These are phyloP conservation scores for Pionites leucogaster DNA, from an alignment of 2,113 vertebrate genomes.

Conservation along the genomic window DNA sequence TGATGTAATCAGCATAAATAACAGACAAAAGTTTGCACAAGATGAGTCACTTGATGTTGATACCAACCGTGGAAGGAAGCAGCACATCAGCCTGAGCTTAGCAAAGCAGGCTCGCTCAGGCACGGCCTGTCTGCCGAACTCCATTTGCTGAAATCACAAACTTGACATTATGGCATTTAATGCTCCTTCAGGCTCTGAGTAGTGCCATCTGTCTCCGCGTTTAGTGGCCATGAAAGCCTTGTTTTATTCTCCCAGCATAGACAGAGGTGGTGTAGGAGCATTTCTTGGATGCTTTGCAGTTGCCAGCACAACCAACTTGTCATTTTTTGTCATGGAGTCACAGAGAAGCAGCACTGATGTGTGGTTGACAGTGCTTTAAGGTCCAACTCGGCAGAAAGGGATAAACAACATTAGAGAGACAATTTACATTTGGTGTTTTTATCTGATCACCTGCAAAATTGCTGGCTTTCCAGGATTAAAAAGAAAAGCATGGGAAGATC, in stretches of 20 bases:
- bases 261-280: not conserved
- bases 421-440: not conserved
- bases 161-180: not conserved
- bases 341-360: not conserved
- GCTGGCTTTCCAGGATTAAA: not conserved
- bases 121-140: not conserved
- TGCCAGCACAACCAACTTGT: not conserved
- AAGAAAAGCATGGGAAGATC: not conserved
- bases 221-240: not conserved
- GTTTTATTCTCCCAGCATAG: not conserved
- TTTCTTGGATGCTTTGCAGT: not conserved
- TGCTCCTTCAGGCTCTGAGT: not conserved
- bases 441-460: not conserved
- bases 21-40: not conserved
- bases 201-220: not conserved
- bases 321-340: not conserved
- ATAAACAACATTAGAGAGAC: not conserved
- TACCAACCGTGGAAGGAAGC: not conserved
- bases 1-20: not conserved
- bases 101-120: fast-evolving
- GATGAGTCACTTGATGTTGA: not conserved
- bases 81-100: not conserved
- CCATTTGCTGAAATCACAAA: not conserved
- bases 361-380: not conserved
- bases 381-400: not conserved